A percentile compares a stretch with the other conserved stretches of the same genome.
These are phyloP conservation scores for Arbacia lixula DNA, from an alignment of 53 echinoderm and acorn worm genomes.

Conservation along the genomic window DNA sequence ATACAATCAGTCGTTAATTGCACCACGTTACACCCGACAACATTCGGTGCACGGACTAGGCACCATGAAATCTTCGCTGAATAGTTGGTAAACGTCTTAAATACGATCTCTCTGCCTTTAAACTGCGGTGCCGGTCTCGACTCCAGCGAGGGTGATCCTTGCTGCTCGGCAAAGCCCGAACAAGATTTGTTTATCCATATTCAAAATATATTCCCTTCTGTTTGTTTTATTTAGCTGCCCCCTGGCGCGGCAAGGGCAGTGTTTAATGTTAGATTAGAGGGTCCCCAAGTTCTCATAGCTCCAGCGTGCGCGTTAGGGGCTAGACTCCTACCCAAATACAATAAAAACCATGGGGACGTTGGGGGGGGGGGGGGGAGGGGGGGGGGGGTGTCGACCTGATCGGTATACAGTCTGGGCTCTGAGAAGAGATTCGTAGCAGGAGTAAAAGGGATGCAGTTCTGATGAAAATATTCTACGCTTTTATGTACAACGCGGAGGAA, in stretches of 20 bases:
- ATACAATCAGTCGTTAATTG: too few relatives aligned
- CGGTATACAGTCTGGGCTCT: too few relatives aligned
- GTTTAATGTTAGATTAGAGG: constrained; percentile 43
- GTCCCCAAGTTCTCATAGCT: background rate
- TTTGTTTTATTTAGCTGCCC: constrained; percentile 82
- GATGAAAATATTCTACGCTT: too few relatives aligned
- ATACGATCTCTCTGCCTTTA: background rate
- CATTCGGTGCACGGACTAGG: too few relatives aligned
- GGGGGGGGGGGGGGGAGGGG: too few relatives aligned
- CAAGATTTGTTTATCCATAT: constrained; percentile 55
- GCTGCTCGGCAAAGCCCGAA: background rate
- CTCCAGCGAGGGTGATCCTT: background rate
- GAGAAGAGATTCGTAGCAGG: too few relatives aligned
- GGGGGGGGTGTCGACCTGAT: too few relatives aligned
- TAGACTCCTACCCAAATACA: constrained; percentile 10
- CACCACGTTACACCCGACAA: too few relatives aligned
- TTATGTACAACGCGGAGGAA: too few relatives aligned
- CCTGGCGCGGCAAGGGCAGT: constrained; percentile 54
- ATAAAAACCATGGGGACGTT: background rate
- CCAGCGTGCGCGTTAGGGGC: constrained; percentile 20
- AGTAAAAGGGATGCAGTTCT: too few relatives aligned
- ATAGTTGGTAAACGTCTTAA: background rate
- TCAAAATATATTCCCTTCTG: constrained; percentile 69
- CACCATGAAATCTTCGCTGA: too few relatives aligned
- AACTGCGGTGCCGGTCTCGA: too few relatives aligned